Evolutionary conservation across 1,140 invertebrate species (phyloP), one percentile per base, ranked within the genome.

Genomic region (Catajapyx aquilonaris): DNA sequence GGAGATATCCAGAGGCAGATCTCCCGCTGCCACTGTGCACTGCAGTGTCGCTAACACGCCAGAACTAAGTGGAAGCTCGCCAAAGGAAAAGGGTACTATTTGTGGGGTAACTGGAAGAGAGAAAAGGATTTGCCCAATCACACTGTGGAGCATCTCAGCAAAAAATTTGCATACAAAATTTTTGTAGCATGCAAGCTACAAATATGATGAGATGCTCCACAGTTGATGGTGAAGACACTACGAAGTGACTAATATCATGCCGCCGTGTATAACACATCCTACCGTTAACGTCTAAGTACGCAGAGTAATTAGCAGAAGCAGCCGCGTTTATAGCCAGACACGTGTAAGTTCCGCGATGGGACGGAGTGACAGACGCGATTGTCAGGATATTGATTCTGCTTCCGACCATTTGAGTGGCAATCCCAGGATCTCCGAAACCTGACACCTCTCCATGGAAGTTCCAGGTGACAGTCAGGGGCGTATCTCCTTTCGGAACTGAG

Each of bases 21-120:
- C 78, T 4, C 79, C 79, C 49, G 78, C 76, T 38, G 69, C 66
- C 28, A 78, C 69, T 40, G 65, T 64, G 51, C 74, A 76, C 9
- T 60, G 56, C 13, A 58, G 54, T 39, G 64, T 62, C 46, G 64
- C 57, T 34, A 43, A 46, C 25, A 35, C 38, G 25, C 61, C 65
- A 19, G 66, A 65, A 37, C 67, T 64, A 46, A 52, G 47, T 3
- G 52, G 42, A n/a, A 39, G 34, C 17, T 50, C 45, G 19, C 43
- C 73, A 44, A 76, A 71, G 44, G 66, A 62, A 46, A 76, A 75
- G 31, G 68, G 69, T 42, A 61, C 66, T 38, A 76, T 74, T 52
- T 73, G 65, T 19, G 71, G 71, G 35, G 63, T 59, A 45, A 76
- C 73, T 76, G 50, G 34, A 46, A 45, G 25, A 20, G 17, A n/a